phyloP scores from a whole-genome alignment of 1,140 invertebrate genomes.

The silkworm (Bombyx mori) region ASM3026992v2 NC_085117.1:2599501-2600000 shows the following conservation, averaged over 20 bases:
- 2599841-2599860: constrained; percentile 50
- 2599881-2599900: constrained; percentile 36
- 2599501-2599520: too few species aligned
- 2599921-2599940: constrained; percentile 30
- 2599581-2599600: too few species aligned
- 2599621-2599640: too few species aligned
- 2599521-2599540: too few species aligned
- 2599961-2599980: constrained; percentile 37
- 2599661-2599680: constrained; percentile 45
- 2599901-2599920: constrained; percentile 39
- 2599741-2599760: constrained; percentile 33
- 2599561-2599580: too few species aligned
- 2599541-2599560: too few species aligned
- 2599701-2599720: constrained; percentile 27
- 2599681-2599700: constrained; percentile 23
- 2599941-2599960: constrained; percentile 47
- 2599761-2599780: constrained; percentile 18
- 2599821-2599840: constrained; percentile 23
- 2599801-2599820: too few species aligned
- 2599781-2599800: too few species aligned
- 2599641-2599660: constrained; percentile 28
- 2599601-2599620: too few species aligned
- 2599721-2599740: constrained; percentile 38
- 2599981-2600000: too few species aligned
- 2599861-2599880: constrained; percentile 44